Evolutionary conservation across 2,888 invertebrate genomes (phyloP), one percentile per base, ranked within the genome.

Genomic region (Acanthacorydalis orientalis): DNA sequence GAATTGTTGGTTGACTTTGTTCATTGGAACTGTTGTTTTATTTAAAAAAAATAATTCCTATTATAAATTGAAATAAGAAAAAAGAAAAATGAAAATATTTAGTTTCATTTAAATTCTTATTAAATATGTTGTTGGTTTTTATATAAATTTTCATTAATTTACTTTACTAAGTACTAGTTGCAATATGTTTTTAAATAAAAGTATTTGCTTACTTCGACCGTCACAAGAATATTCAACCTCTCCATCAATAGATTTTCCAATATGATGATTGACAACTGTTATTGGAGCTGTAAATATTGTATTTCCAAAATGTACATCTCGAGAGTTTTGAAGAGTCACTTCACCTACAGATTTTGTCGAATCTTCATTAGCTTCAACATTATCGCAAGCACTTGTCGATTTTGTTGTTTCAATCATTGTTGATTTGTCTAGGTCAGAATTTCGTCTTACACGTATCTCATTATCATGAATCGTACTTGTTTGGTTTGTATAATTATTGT

Each of bases 231-330:
- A 15, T 39, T 39, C 39, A 9, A 39, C 23, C 11, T 43, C 43
- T 2, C 31, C 31, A 16, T 16, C 43, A 43, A 12, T 12, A 9
- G 31, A n/a, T 12, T 16, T 31, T 4, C 31, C 31, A 9, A 12
- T 16, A 37, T 35, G 33, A 35, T 45, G 45, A 37, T 34, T 45
- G 10, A 45, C 45, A 10, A 45, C 16, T 16, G 37, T 37, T 9
- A 45, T 15, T 1, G 45, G 45, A 0, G 43, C 43, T 31, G 45
- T 45, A 35, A 45, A 37, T 16, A 45, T 31, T 10, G 45, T 45
- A 31, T 45, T 37, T 2, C 45, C 45, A 45, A 45, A 45, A 16
- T 37, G 45, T 23, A 45, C 35, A 45, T 45, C 45, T 35, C 37
- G n/a, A 37, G 37, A 12, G 37, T 14, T 37, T 14, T 37, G 37